Base-by-base conservation (phyloP, 2,888 invertebrate genomes). In the Zele albiditarsus region DNA sequence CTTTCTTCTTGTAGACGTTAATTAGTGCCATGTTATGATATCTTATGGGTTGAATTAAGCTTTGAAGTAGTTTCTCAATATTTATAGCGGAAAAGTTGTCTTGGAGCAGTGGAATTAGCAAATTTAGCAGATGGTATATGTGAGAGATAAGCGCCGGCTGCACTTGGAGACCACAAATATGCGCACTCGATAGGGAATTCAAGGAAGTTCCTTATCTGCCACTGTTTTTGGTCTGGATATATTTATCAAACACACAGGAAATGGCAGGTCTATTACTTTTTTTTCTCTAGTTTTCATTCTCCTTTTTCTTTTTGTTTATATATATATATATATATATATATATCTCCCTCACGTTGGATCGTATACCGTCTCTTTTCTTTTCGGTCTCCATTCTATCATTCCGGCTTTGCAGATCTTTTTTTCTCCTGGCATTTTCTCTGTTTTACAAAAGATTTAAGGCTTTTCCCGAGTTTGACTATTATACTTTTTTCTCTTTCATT, bases 391-490 rank as follows among this genome's bases (percentile, higher is more conserved):
- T 49, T 70, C 46, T 72, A 33, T 71, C 33, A 53, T 70, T 75
- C 49, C 57, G 31, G 49, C 69, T 71, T 67, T 69, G 25, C 20
- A 57, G 60, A 71, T 46, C 23, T 60, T 42, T 68, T 60, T 58
- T 77, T 38, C 49, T 53, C 46, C 20, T 74, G 49, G 57, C 33
- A 42, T 53, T 72, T 49, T 62, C 63, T 49, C n/a, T 31, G 33
- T 14, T 58, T 70, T 25, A 68, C 38, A 68, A 71, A 33, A 65
- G 27, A 25, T 58, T 69, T 65, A 23, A 62, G 71, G 88, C 90
- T 91, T 90, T 90, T 90, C 90, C 91, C 90, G 90, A 90, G 90
- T 89, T 87, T 86, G 85, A 46, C 83, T 85, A 82, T 84, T 80
- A 33, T 60, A 20, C n/a, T 3, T 53, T 53, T 20, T 53, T 53